Base-by-base conservation (phyloP, 1,140 invertebrate species). In the Drosophila pruinosa region DNA sequence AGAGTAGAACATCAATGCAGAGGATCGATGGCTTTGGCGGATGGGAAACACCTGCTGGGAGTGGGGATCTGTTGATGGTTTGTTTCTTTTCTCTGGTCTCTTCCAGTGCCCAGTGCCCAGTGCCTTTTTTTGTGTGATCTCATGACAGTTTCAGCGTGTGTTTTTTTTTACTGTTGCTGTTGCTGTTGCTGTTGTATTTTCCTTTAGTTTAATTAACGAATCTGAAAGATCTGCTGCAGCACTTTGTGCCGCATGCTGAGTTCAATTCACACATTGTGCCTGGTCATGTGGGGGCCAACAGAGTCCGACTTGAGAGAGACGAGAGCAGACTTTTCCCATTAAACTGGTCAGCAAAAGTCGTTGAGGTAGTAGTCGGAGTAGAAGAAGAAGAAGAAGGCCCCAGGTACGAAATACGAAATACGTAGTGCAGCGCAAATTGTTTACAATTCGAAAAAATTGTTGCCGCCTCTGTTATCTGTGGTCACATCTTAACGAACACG, bases 361-460 rank as follows among this genome's bases (percentile, higher is more conserved):
- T 12, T 26, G 22, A 26, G 15, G 17, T 19, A 17, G 17, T 36
- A 24, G 41, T 7, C 4, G 15, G 4, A 22, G 41, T 0, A 48
- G 45, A 28, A 26, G 22, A 15, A 1, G 19, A 24, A 26, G 45
- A 48, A 21, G 12, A 14, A 48, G 45, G 41, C n/a, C n/a, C n/a
- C 21, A 17, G 38, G 14, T 47, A 3, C 17, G 21, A 7, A 64
- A 28, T n/a, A n/a, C n/a, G n/a, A n/a, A n/a, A n/a, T n/a, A n/a
- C n/a, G n/a, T n/a, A 34, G 28, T 48, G 54, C 73, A 75, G 77
- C 80, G 77, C 75, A 83, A 85, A 85, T 85, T 85, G 80, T 85
- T 79, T 79, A 85, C 80, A 85, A 79, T 85, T 85, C 80, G 75
- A 74, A 83, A 81, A 45, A 82, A 75, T 78, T 65, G 69, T 83